phyloP scores from a whole-genome alignment of 2,888 invertebrate genomes.

The Laspeyria flexula region DNA sequence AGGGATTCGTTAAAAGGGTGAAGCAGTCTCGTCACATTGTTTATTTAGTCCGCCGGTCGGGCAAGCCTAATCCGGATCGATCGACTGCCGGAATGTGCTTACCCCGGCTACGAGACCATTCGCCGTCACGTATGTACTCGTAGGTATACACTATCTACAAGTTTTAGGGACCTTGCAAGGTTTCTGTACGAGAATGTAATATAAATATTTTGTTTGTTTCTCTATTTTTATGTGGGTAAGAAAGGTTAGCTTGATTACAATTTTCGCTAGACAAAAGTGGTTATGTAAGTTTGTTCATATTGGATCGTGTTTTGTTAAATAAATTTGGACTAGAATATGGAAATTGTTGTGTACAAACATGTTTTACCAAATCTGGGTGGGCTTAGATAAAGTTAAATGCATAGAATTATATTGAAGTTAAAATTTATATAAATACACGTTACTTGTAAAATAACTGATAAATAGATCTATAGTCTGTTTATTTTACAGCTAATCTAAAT shows the following conservation, averaged over 20 bases:
- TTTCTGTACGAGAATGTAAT: constrained; percentile 45
- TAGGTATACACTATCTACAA: constrained; percentile 57
- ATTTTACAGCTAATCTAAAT: too few species aligned
- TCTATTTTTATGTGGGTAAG: constrained; percentile 13
- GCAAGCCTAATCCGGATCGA: constrained; percentile 77
- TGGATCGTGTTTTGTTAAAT: constrained; percentile 1
- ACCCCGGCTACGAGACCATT: constrained; percentile 49
- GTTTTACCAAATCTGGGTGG: background rate
- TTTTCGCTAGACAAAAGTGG: constrained; percentile 9
- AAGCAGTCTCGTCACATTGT: constrained; percentile 80
- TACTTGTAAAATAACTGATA: background rate
- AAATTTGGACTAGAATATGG: background rate
- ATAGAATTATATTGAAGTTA: background rate
- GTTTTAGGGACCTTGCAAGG: constrained; percentile 55
- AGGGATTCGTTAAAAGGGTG: constrained; percentile 83
- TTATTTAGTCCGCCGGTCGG: constrained; percentile 79
- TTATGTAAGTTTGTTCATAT: constrained; percentile 10
- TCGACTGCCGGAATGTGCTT: constrained; percentile 63
- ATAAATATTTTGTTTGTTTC: constrained; percentile 34
- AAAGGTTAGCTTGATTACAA: constrained; percentile 16
- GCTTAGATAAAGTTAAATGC: background rate
- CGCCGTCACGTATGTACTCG: constrained; percentile 58
- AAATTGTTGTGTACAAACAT: background rate
- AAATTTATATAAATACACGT: background rate
- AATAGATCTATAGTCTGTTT: too few species aligned